Evolutionary conservation across 2,888 invertebrate species (phyloP).

Genomic region (Agrochola litura): DNA sequence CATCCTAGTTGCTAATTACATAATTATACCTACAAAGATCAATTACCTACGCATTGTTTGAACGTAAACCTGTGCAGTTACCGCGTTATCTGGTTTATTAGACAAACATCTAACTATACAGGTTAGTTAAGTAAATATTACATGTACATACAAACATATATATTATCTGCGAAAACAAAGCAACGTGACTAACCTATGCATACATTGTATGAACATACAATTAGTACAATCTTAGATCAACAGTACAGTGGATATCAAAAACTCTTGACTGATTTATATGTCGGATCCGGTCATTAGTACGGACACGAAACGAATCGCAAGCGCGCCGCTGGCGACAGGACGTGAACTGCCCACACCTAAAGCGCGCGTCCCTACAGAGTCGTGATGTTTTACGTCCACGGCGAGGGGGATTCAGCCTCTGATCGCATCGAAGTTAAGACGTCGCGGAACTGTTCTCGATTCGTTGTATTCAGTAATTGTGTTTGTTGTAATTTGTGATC

Average conservation of each 20-base stretch:
- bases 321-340: too few species aligned
- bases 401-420: too few species aligned
- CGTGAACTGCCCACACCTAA: too few species aligned
- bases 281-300: too few species aligned
- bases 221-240: neutral
- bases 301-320: too few species aligned
- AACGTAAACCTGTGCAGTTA: conserved; percentile 32
- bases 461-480: too few species aligned
- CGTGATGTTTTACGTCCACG: too few species aligned
- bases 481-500: too few species aligned
- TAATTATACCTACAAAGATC: conserved; percentile 18
- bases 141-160: neutral
- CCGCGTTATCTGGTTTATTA: conserved; percentile 38
- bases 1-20: neutral
- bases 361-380: too few species aligned
- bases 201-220: neutral
- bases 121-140: conserved; percentile 39
- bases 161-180: conserved; percentile 5
- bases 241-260: neutral
- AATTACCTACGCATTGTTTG: conserved; percentile 25
- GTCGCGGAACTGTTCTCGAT: too few species aligned
- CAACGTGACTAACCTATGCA: conserved; percentile 7
- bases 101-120: conserved; percentile 37
- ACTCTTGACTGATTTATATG: neutral
- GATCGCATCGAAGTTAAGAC: too few species aligned